phyloP scores from a whole-genome alignment of 2,888 invertebrate species.

The Lepidocyrtoides sp. region DNA sequence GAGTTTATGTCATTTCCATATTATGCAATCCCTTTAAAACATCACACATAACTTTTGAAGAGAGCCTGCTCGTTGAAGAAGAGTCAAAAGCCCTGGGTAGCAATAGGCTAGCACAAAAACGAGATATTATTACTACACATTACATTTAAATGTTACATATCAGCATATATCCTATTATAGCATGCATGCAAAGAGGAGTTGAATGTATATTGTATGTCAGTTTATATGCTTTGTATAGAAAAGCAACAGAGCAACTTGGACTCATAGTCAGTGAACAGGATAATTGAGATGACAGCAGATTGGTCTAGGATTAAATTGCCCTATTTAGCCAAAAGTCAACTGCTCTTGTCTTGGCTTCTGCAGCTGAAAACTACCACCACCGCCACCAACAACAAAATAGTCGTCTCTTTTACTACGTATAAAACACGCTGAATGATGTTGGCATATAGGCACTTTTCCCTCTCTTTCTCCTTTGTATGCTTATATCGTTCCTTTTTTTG shows the following conservation, averaged over 20 bases:
- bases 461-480: not conserved
- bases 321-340: slow-evolving; percentile 78
- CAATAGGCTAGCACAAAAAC: slow-evolving; percentile 31
- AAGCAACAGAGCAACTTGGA: slow-evolving; percentile 64
- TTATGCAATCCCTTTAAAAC: slow-evolving; percentile 44
- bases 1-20: slow-evolving; percentile 45
- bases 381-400: not conserved
- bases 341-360: slow-evolving; percentile 72
- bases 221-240: slow-evolving; percentile 33
- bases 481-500: not conserved
- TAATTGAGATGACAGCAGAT: slow-evolving; percentile 84
- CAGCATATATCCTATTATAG: not conserved
- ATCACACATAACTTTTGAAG: slow-evolving; percentile 18
- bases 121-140: slow-evolving; percentile 52
- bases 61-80: slow-evolving; percentile 7
- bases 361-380: slow-evolving; percentile 53
- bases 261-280: slow-evolving; percentile 80
- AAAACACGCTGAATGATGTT: not conserved
- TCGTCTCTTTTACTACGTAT: not conserved
- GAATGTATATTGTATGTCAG: not conserved
- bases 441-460: not conserved
- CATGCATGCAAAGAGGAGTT: not conserved
- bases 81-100: slow-evolving; percentile 24
- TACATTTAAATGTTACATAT: slow-evolving; percentile 32
- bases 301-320: slow-evolving; percentile 83